Conservation (phyloP, 2,888 invertebrate species). For the Orthosia gothica region DNA sequence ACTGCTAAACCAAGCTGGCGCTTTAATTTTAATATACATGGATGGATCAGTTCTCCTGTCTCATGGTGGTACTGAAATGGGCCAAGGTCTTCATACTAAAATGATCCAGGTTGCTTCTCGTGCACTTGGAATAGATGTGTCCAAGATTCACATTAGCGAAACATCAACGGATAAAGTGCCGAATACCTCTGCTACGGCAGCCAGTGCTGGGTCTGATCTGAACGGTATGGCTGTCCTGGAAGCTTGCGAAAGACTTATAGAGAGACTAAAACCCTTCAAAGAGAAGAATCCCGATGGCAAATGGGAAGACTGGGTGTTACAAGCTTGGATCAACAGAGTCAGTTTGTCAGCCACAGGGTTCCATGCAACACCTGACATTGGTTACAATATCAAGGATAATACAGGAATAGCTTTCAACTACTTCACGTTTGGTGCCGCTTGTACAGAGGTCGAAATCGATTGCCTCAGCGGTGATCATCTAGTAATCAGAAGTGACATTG, state of each 20-base stretch:
- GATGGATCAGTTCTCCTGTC: slow-evolving; percentile 97
- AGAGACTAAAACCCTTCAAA: slow-evolving; percentile 94
- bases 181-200: slow-evolving; percentile 97
- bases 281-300: slow-evolving; percentile 94
- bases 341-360: slow-evolving; percentile 96
- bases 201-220: slow-evolving; percentile 96
- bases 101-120: slow-evolving; percentile 98
- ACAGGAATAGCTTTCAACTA: slow-evolving; percentile 95
- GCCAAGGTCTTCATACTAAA: slow-evolving; percentile 99
- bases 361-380: slow-evolving; percentile 94
- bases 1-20: slow-evolving; percentile 96
- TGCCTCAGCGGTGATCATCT: slow-evolving; percentile 98
- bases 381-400: slow-evolving; percentile 94
- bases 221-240: slow-evolving; percentile 97
- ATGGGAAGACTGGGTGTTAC: slow-evolving; percentile 96
- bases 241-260: slow-evolving; percentile 95
- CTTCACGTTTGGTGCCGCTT: slow-evolving; percentile 96
- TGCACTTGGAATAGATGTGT: slow-evolving; percentile 93
- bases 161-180: slow-evolving; percentile 98
- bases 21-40: slow-evolving; percentile 96
- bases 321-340: slow-evolving; percentile 95
- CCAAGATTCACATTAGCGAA: slow-evolving; percentile 95
- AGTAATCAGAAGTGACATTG: slow-evolving; percentile 97
- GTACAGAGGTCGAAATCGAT: slow-evolving; percentile 98
- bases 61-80: slow-evolving; percentile 99